Base-by-base conservation (phyloP, 1,140 invertebrate species). In the Penaeus japonicus region DNA sequence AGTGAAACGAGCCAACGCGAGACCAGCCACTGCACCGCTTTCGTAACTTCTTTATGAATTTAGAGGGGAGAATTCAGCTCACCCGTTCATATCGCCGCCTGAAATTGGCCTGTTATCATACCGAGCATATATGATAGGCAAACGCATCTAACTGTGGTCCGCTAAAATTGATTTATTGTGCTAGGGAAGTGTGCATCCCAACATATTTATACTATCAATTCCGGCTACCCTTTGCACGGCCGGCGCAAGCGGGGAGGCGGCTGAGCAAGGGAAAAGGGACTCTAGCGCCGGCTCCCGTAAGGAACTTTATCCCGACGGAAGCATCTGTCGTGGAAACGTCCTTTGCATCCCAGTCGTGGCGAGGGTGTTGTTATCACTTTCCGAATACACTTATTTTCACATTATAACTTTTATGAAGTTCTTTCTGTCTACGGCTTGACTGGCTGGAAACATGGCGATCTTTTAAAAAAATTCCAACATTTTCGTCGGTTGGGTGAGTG, bases 151-250 rank as follows among this genome's bases (percentile, higher is more conserved):
- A 88, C 86, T 88, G 86, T 83, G 86, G 86, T 65, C 79, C 86
- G 86, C 86, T 88, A 88, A 83, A 88, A 88, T 88, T 88, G 86
- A 88, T 88, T 88, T 88, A 88, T 88, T 88, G 86, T 88, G 86
- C 86, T 88, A 88, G 86, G 80, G 85, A 88, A 88, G 86, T 88
- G 86, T 83, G 86, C 86, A 88, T 83, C 86, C 86, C 86, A 88
- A 88, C 86, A 88, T 88, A 88, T 88, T 88, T 88, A 88, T 88
- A 88, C 86, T 88, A 88, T 88, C 86, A 88, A 88, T 88, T 88
- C 83, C 86, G 80, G 70, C 86, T 81, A 88, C 79, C 86, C 86
- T 82, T 77, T 88, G 75, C 86, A 59, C 81, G 2, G 22, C 0
- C 53, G 86, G 86, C 80, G 79, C 59, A 88, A 59, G 20, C 24